A percentile compares a stretch with the other conserved stretches of the same genome.
phyloP scores from a whole-genome alignment of 2,797 vertebrate species.

The Momotus momota region DNA sequence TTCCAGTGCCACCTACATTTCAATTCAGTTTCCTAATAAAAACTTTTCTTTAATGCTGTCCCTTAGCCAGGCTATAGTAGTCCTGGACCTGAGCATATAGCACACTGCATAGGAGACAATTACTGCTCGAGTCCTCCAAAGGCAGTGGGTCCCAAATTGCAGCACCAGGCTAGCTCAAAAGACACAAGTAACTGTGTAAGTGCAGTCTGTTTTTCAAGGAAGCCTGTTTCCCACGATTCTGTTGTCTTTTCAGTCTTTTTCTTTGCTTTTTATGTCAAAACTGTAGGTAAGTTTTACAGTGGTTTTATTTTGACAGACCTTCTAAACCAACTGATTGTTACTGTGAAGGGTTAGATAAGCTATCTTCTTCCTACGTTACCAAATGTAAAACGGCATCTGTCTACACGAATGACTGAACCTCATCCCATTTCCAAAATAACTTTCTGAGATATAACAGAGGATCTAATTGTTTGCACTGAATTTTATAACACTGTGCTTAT shows the following conservation, averaged over 20 bases:
- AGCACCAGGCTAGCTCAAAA: neutral
- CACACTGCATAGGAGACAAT: rapidly evolving
- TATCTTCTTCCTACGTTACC: neutral
- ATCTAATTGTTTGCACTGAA: conserved; percentile 14
- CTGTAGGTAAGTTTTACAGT: neutral
- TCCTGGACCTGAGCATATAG: neutral
- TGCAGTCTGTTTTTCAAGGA: neutral
- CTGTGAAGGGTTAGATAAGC: neutral
- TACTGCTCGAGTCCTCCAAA: neutral
- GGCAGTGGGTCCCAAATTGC: neutral
- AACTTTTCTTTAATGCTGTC: neutral
- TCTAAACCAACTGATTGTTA: neutral
- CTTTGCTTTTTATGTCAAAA: neutral
- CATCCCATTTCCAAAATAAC: conserved; percentile 2
- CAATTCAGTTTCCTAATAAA: neutral
- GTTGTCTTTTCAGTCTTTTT: neutral
- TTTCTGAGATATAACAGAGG: neutral
- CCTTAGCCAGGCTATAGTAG: neutral
- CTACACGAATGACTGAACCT: neutral
- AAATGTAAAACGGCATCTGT: conserved; percentile 11
- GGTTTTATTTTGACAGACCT: neutral
- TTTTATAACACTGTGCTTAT: conserved; percentile 4
- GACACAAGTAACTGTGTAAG: rapidly evolving
- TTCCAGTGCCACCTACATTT: neutral
- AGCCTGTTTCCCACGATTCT: neutral